phyloP scores from a whole-genome alignment of 2,888 invertebrate genomes.

The Anaspis maculata region DNA sequence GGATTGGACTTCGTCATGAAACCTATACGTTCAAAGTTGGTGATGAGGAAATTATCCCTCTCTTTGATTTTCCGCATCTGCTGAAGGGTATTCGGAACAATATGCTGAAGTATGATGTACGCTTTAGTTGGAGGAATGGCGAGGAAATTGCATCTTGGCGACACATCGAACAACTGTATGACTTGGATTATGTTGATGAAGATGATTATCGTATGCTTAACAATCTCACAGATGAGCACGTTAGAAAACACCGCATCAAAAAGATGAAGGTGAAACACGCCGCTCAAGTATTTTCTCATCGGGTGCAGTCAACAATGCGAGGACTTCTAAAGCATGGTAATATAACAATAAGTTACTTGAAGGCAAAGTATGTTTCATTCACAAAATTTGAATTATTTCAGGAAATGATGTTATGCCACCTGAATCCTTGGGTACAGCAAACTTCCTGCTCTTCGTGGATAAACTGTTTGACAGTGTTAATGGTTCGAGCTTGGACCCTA shows the following conservation, averaged over 20 bases:
- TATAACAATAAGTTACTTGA: neutral
- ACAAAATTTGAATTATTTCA: neutral
- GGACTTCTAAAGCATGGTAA: neutral
- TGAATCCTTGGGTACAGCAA: constrained; percentile 7
- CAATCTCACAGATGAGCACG: constrained; percentile 7
- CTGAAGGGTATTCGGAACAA: constrained; percentile 2
- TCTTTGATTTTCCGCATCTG: constrained; percentile 2
- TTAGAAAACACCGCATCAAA: neutral
- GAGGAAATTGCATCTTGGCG: constrained; percentile 4
- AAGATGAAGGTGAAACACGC: constrained; percentile 1
- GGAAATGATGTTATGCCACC: neutral
- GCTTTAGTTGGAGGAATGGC: constrained; percentile 5
- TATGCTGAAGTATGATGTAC: neutral
- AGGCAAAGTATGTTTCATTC: neutral
- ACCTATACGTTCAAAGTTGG: neutral
- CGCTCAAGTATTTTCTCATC: neutral
- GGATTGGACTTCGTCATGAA: neutral
- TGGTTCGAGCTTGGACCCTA: constrained; percentile 6
- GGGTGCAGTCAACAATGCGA: neutral
- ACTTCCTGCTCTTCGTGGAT: constrained; percentile 11
- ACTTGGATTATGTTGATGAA: constrained; percentile 2
- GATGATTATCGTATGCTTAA: constrained; percentile 3
- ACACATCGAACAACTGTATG: constrained; percentile 5
- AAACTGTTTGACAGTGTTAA: constrained; percentile 14
- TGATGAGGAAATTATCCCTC: constrained; percentile 1